These are phyloP conservation scores for Numenius phaeopus DNA, from an alignment of 2,797 vertebrate genomes.

Conservation along the genomic window DNA sequence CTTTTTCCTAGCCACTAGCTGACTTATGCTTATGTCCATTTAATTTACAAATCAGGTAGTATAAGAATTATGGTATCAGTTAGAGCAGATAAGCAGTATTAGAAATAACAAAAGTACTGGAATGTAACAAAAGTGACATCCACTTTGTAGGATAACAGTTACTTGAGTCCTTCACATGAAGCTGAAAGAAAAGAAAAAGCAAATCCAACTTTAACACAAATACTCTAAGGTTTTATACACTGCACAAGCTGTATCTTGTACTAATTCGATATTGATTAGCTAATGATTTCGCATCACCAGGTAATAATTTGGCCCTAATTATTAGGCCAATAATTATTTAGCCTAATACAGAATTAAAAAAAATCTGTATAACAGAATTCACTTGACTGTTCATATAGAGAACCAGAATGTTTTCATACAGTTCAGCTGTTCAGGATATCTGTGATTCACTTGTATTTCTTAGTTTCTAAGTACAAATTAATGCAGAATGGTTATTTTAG, in stretches of 20 bases:
- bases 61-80: not conserved
- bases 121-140: constrained; percentile 31
- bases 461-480: not conserved
- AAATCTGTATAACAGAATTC: not conserved
- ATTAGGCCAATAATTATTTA: not conserved
- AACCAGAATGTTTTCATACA: not conserved
- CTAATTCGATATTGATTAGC: not conserved
- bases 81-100: not conserved
- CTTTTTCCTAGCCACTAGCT: not conserved
- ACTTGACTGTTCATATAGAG: not conserved
- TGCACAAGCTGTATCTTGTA: not conserved
- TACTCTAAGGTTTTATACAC: not conserved
- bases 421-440: not conserved
- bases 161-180: not conserved
- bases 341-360: not conserved
- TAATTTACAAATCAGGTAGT: not conserved
- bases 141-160: not conserved
- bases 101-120: constrained; percentile 16
- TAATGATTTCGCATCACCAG: not conserved
- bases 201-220: not conserved
- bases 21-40: not conserved
- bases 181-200: constrained; percentile 23
- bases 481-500: not conserved
- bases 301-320: not conserved
- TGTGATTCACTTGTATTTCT: not conserved